These are phyloP conservation scores for Eupithecia dodoneata DNA, from an alignment of 2,888 invertebrate species.

Conservation along the genomic window DNA sequence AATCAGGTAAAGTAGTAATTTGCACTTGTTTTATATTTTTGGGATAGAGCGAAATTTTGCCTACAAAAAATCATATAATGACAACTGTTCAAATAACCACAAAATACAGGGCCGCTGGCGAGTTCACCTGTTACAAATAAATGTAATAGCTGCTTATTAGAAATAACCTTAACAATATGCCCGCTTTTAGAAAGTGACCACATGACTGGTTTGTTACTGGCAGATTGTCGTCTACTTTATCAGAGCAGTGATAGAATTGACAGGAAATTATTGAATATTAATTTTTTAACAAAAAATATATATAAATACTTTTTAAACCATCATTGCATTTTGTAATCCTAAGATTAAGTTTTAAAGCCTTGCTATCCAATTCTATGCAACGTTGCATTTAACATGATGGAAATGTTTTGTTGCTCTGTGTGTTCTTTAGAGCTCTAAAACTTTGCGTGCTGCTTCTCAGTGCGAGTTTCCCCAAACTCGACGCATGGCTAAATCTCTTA, in stretches of 20 bases:
- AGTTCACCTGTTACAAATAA: background rate
- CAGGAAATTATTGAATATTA: background rate
- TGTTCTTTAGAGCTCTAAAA: background rate
- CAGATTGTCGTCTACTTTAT: slow-evolving; percentile 1
- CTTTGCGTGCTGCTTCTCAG: slow-evolving; percentile 17
- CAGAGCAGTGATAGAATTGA: background rate
- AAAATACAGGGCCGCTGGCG: background rate
- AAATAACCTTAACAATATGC: background rate
- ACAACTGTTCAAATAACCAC: background rate
- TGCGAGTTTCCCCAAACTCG: slow-evolving; percentile 49
- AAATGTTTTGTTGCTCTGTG: background rate
- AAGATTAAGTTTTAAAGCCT: background rate
- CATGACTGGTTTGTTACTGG: background rate
- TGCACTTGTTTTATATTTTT: background rate
- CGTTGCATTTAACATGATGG: background rate
- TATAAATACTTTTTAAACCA: background rate
- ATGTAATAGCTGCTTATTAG: background rate
- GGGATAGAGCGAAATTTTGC: background rate
- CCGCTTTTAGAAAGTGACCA: background rate
- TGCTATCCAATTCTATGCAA: background rate
- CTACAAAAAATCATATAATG: background rate
- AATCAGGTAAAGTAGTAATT: background rate
- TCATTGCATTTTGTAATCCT: background rate
- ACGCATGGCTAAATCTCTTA: slow-evolving; percentile 76
- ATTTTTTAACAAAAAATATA: background rate